Base-by-base conservation (phyloP, 2,888 invertebrate species). In the Endomychus coccineus region DNA sequence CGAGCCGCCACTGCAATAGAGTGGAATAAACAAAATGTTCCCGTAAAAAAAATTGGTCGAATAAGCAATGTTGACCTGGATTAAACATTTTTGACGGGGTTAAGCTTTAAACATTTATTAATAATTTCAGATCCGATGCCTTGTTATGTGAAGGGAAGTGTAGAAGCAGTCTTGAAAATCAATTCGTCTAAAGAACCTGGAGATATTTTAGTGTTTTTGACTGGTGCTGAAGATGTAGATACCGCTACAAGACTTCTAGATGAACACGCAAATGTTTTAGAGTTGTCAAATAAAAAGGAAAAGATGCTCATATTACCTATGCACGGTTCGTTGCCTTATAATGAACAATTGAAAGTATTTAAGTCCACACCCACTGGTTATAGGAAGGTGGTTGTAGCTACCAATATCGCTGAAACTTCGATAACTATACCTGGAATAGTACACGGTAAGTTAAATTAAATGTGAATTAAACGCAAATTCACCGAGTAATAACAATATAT, bases 391-490 rank as follows among this genome's bases (percentile, higher is more conserved):
- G 79, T 98, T 0, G 70, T 97, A 3, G 87, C 96, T 0, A 97
- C 96, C 0, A 97, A 97, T 59, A 87, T 98, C 34, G 96, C 97
- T 0, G 97, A 98, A 67, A 90, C 97, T 0, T 94, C 95, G 1
- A 79, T 97, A 11, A 97, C 97, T 0, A 92, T 97, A 54, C 82
- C 86, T 3, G 94, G 94, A 14, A 80, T 98, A 44, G 82, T 82
- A 16, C 92, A 91, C 64, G 88, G 89, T 89, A 66, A 38, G 37
- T 23, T 28, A 28, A 7, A 15, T 35, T n/a, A n/a, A n/a, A n/a
- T n/a, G n/a, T n/a, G n/a, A n/a, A n/a, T n/a, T n/a, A n/a, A n/a
- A n/a, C n/a, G n/a, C n/a, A n/a, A n/a, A n/a, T n/a, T n/a, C n/a
- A 14, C 5, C 9, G 28, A 14, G 10, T 2, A 21, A 13, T 25